Evolutionary conservation across 1,140 invertebrate species (phyloP).

Genomic region (Heterodera carotae): DNA sequence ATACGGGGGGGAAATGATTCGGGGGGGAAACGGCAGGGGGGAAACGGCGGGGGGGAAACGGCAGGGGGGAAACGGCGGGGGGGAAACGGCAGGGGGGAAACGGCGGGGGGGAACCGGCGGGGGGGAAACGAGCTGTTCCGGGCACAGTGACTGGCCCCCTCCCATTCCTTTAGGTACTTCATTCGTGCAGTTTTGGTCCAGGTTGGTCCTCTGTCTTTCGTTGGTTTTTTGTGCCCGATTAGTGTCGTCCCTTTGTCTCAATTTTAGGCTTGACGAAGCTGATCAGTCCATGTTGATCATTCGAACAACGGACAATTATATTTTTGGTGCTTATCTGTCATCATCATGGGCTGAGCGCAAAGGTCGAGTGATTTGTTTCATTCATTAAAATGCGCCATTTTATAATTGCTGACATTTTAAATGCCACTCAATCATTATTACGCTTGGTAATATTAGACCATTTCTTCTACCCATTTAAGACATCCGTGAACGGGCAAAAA

Average conservation of each 20-base stretch:
- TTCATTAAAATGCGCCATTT: not conserved
- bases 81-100: no score
- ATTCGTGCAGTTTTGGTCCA: conserved; percentile 56
- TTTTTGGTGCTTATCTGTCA: conserved; percentile 63
- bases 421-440: no score
- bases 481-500: conserved; percentile 49
- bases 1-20: no score
- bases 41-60: no score
- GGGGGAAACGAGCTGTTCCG: no score
- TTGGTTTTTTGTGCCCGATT: not conserved
- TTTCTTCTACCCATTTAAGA: no score
- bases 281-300: conserved; percentile 62
- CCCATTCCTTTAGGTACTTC: conserved; percentile 15
- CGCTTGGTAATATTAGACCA: no score
- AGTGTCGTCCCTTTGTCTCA: not conserved
- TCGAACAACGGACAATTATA: conserved; percentile 47
- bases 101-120: no score
- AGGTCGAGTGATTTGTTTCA: conserved; percentile 14
- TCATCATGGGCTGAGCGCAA: conserved; percentile 55
- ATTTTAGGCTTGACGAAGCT: conserved; percentile 59
- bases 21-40: no score
- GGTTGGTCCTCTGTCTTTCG: conserved; percentile 27
- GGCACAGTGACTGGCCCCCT: no score
- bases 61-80: no score
- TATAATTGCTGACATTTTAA: conserved; percentile 14